These are phyloP conservation scores for Betta splendens DNA, from an alignment of 2,797 vertebrate genomes.

Conservation along the genomic window DNA sequence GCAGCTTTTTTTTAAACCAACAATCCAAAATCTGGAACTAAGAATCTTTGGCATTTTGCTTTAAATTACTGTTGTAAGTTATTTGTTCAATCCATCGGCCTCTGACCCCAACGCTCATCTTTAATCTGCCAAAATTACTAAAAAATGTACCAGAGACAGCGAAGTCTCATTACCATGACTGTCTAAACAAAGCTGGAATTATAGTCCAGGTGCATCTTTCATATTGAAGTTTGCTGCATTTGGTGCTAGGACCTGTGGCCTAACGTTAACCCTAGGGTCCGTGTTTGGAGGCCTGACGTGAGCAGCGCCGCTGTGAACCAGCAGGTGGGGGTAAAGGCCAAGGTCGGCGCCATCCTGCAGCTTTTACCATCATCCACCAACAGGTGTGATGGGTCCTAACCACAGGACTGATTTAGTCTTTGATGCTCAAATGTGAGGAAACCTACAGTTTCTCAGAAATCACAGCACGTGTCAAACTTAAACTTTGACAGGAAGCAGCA, in stretches of 20 bases:
- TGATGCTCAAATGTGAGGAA: neutral
- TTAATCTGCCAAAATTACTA: neutral
- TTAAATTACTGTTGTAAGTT: neutral
- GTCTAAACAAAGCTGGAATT: too few relatives aligned
- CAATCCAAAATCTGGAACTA: neutral
- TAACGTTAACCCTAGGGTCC: neutral
- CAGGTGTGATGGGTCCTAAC: neutral
- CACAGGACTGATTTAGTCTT: neutral
- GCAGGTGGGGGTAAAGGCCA: slow-evolving; percentile 57
- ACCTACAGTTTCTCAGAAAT: neutral
- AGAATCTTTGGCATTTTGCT: neutral
- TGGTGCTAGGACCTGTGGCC: slow-evolving; percentile 19
- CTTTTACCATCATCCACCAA: too few relatives aligned
- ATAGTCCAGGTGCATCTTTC: neutral
- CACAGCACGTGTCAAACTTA: slow-evolving; percentile 28
- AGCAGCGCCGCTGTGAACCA: slow-evolving; percentile 41
- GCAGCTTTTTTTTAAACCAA: neutral
- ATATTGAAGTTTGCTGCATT: too few relatives aligned
- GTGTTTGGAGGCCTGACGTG: neutral
- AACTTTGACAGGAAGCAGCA: slow-evolving; percentile 26
- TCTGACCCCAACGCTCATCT: neutral
- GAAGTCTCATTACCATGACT: too few relatives aligned
- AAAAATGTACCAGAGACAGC: too few relatives aligned
- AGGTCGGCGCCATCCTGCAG: neutral
- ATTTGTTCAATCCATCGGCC: neutral